phyloP scores from a whole-genome alignment of 2,888 invertebrate genomes.

The Lasius fuliginosus region DNA sequence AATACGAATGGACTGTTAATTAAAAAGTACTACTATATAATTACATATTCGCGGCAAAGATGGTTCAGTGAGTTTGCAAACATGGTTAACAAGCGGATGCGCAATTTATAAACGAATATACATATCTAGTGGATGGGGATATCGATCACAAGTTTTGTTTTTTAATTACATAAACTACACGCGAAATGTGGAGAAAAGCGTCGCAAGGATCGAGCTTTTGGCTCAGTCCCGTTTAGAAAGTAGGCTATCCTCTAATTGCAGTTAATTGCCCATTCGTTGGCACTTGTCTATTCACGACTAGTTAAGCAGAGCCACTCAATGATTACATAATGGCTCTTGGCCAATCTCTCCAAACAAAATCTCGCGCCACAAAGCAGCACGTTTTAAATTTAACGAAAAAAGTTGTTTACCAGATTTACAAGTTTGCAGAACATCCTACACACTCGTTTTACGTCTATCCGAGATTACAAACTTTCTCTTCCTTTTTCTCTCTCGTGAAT shows the following conservation, averaged over 20 bases:
- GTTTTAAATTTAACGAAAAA: conserved; percentile 5
- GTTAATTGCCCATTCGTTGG: conserved; percentile 83
- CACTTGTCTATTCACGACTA: conserved; percentile 81
- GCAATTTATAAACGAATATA: neutral
- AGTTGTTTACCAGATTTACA: conserved; percentile 1
- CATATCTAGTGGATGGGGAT: neutral
- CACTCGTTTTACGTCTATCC: neutral
- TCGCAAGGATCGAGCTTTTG: conserved; percentile 22
- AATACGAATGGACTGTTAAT: neutral
- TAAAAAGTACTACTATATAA: conserved; percentile 20
- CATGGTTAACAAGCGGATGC: conserved; percentile 6
- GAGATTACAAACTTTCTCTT: conserved; percentile 27
- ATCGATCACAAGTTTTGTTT: conserved; percentile 12
- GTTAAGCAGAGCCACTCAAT: conserved; percentile 59
- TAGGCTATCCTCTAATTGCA: conserved; percentile 83
- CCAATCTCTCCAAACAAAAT: conserved; percentile 24
- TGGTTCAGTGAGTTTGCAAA: neutral
- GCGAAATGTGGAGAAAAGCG: neutral
- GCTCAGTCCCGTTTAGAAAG: conserved; percentile 74
- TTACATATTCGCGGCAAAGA: neutral
- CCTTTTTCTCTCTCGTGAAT: conserved; percentile 26
- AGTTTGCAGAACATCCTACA: neutral
- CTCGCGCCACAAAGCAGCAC: conserved; percentile 8
- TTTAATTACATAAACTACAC: neutral
- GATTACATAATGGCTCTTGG: conserved; percentile 35